Conservation (phyloP, 2,888 invertebrate genomes). For the Hirtodrosophila histrioides region DNA sequence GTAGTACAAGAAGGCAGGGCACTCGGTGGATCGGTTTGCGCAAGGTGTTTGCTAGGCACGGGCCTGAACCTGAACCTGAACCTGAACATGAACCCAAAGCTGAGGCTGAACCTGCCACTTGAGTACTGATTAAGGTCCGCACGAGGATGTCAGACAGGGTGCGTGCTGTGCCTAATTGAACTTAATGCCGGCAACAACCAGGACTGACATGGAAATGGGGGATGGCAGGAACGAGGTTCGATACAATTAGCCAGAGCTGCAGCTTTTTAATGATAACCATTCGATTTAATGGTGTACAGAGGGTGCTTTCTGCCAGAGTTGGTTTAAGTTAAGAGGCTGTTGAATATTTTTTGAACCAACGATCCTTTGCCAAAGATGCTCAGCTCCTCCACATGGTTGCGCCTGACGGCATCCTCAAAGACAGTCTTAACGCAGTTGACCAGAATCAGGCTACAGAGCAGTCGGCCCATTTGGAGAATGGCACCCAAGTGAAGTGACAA, state of each 20-base stretch:
- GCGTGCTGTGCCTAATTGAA: conserved; percentile 69
- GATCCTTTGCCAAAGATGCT: conserved; percentile 15
- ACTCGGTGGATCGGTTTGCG: conserved; percentile 8
- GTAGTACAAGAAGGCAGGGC: conserved; percentile 6
- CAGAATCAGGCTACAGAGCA: conserved; percentile 22
- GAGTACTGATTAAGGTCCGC: conserved; percentile 44
- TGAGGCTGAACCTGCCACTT: conserved; percentile 21
- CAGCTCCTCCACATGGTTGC: conserved; percentile 5
- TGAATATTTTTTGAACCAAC: not conserved
- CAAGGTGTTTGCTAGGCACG: conserved; percentile 65
- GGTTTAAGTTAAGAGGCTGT: not conserved
- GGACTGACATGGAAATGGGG: not conserved
- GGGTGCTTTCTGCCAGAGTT: conserved; percentile 9
- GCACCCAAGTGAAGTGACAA: not conserved
- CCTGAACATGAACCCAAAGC: conserved; percentile 1
- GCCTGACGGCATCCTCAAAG: conserved; percentile 28
- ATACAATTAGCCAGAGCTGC: conserved; percentile 57
- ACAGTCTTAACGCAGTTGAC: conserved; percentile 40
- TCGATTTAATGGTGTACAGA: conserved; percentile 43
- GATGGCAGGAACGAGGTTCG: not conserved
- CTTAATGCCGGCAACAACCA: conserved; percentile 48
- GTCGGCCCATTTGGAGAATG: conserved; percentile 12
- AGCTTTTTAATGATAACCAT: conserved; percentile 65
- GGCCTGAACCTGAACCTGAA: conserved; percentile 22
- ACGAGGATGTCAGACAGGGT: conserved; percentile 31